These are phyloP conservation scores for Rhyzopertha dominica DNA, from an alignment of 1,140 invertebrate genomes.

Conservation along the genomic window DNA sequence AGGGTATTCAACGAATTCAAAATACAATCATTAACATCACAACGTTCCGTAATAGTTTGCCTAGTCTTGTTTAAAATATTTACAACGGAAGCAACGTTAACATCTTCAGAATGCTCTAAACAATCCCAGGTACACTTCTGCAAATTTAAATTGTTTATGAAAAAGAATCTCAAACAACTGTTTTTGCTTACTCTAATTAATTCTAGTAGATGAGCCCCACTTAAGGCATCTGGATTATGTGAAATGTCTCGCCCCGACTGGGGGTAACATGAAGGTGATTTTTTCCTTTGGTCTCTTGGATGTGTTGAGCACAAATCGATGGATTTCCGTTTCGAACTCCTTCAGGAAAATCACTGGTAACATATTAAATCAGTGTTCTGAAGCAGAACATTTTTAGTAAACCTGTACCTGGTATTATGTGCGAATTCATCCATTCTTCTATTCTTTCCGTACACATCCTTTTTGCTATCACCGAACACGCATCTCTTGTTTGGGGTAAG, in stretches of 20 bases:
- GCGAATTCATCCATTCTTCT: constrained; percentile 35
- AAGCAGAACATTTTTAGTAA: constrained; percentile 23
- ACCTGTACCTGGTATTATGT: constrained; percentile 26
- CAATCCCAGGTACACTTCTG: constrained; percentile 20
- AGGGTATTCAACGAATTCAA: constrained; percentile 15
- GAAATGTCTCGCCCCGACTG: constrained; percentile 19
- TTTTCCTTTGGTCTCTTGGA: constrained; percentile 13
- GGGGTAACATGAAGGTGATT: constrained; percentile 26
- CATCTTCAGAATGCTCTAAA: constrained; percentile 10
- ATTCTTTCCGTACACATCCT: constrained; percentile 35
- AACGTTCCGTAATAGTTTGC: constrained; percentile 21
- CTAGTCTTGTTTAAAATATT: constrained; percentile 19
- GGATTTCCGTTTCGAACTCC: constrained; percentile 13
- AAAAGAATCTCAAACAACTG: too few relatives aligned
- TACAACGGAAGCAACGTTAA: constrained; percentile 14
- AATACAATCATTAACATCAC: constrained; percentile 32
- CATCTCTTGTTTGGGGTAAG: constrained; percentile 24
- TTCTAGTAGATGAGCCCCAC: constrained; percentile 27
- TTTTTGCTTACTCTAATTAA: constrained; percentile 24
- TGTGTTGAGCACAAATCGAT: too few relatives aligned
- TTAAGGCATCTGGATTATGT: constrained; percentile 26
- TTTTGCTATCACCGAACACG: constrained; percentile 28
- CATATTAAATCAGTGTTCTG: too few relatives aligned
- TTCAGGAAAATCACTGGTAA: constrained; percentile 23
- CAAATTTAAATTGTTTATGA: constrained; percentile 15